Evolutionary conservation across 1,140 invertebrate genomes (phyloP).

Genomic region (Papilio machaon): DNA sequence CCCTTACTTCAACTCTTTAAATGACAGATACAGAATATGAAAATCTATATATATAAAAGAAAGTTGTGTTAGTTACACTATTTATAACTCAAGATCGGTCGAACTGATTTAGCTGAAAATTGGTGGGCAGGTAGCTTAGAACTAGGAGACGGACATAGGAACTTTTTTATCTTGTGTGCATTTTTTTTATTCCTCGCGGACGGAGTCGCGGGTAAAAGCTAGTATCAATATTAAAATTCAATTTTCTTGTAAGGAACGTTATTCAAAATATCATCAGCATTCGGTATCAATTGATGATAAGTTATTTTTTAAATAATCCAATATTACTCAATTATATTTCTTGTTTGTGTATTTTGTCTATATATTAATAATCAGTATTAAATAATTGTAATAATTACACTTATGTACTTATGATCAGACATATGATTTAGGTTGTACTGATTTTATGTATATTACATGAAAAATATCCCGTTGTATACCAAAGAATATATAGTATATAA

Average conservation of each 20-base stretch:
- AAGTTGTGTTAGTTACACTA: no score
- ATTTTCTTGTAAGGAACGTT: not conserved
- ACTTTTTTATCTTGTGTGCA: no score
- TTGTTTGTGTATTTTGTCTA: not conserved
- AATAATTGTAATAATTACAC: slow-evolving; percentile 4
- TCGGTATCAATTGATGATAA: no score
- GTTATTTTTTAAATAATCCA: no score
- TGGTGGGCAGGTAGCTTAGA: no score
- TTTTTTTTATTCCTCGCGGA: no score
- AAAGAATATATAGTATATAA: slow-evolving; percentile 45
- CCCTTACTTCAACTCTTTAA: not conserved
- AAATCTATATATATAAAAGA: no score
- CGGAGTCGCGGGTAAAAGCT: no score
- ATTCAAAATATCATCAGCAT: no score
- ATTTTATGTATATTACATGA: slow-evolving; percentile 44
- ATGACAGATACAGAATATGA: not conserved
- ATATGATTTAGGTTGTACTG: slow-evolving; percentile 39
- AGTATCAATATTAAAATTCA: not conserved
- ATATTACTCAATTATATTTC: not conserved
- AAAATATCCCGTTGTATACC: slow-evolving; percentile 45
- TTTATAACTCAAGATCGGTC: no score
- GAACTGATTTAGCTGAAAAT: no score
- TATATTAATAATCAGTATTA: not conserved
- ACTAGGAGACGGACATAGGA: no score
- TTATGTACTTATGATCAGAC: slow-evolving; percentile 41